Conservation (phyloP, 2,113 vertebrate genomes). For the Thunnus maccoyii region DNA sequence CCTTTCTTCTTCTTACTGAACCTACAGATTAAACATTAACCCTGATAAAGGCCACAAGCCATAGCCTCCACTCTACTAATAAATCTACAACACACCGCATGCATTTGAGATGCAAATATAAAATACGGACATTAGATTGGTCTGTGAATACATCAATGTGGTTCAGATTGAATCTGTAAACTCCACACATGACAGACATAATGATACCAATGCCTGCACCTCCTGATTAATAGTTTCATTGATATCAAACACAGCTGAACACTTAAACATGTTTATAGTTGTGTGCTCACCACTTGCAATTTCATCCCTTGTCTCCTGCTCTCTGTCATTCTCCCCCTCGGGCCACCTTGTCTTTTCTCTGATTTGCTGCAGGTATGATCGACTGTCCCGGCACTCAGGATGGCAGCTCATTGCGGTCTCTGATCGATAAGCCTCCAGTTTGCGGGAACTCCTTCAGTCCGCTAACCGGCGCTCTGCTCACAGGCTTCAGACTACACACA, state of each 20-base stretch:
- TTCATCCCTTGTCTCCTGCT: no score
- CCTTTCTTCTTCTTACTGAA: no score
- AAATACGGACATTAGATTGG: neutral
- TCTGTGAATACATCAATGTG: neutral
- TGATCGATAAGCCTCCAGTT: slow-evolving; percentile 97
- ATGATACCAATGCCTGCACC: no score
- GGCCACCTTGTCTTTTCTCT: neutral
- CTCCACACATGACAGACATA: neutral
- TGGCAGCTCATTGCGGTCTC: slow-evolving; percentile 94
- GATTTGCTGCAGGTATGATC: slow-evolving; percentile 89
- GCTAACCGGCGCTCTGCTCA: slow-evolving; percentile 93
- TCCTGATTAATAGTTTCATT: neutral
- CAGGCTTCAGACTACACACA: slow-evolving; percentile 95
- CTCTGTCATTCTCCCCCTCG: neutral
- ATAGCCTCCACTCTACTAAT: neutral
- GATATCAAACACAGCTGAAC: no score
- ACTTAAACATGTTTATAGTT: no score
- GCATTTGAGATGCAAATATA: neutral
- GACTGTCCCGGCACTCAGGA: slow-evolving; percentile 95
- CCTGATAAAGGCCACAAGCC: neutral
- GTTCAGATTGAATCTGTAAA: neutral
- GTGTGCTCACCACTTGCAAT: no score
- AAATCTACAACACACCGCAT: neutral
- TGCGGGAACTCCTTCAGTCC: slow-evolving; percentile 95
- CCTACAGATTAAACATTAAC: no score